phyloP scores from a whole-genome alignment of 2,888 invertebrate genomes.

The Didymodactylos carnosus region DNA sequence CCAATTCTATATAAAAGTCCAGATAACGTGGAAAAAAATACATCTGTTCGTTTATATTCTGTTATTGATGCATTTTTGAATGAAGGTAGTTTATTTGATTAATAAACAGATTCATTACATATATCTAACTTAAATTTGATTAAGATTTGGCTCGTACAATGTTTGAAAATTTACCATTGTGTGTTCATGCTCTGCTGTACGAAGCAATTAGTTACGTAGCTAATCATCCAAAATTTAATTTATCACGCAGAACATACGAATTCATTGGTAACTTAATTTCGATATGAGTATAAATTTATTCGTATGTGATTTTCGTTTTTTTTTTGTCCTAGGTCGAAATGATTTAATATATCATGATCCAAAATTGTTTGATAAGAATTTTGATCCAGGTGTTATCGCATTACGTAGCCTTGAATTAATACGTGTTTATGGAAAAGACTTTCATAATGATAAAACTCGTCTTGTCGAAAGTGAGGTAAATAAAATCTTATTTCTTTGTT shows the following conservation, averaged over 20 bases:
- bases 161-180: constrained; percentile 51
- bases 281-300: too few species aligned
- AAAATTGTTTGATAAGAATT: background rate
- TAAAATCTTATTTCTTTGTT: too few species aligned
- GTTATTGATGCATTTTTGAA: background rate
- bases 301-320: too few species aligned
- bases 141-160: constrained; percentile 48
- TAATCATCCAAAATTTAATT: constrained; percentile 50
- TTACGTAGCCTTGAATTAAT: constrained; percentile 25
- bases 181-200: constrained; percentile 48
- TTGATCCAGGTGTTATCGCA: constrained; percentile 21
- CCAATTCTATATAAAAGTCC: background rate
- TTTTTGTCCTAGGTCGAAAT: constrained; percentile 43
- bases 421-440: constrained; percentile 33
- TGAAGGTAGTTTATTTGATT: background rate
- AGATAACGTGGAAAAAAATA: background rate
- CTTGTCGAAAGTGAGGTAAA: constrained; percentile 3
- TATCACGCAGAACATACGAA: constrained; percentile 50
- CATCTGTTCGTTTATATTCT: background rate
- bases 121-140: constrained; percentile 14
- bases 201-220: constrained; percentile 51
- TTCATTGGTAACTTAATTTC: too few species aligned
- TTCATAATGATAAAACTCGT: constrained; percentile 41
- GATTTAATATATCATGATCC: constrained; percentile 42
- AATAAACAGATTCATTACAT: constrained; percentile 9